phyloP scores from a whole-genome alignment of 2,888 invertebrate genomes.

The Phoenoteleia sp. region DNA sequence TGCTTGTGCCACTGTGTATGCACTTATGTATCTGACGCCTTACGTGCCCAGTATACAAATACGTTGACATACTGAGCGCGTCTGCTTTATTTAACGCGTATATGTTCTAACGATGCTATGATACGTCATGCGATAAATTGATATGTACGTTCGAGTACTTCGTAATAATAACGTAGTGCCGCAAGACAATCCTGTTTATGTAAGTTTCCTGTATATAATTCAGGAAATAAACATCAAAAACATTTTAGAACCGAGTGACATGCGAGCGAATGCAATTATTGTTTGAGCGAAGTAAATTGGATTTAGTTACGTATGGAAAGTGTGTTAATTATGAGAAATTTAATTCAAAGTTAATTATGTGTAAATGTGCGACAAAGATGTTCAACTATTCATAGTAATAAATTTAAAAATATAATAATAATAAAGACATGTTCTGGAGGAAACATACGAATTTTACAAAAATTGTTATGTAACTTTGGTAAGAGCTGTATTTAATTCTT shows the following conservation, averaged over 20 bases:
- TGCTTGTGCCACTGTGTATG: slow-evolving; percentile 22
- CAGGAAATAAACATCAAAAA: slow-evolving; percentile 58
- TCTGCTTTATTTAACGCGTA: slow-evolving; percentile 60
- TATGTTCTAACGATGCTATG: slow-evolving; percentile 49
- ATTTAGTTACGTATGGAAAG: slow-evolving; percentile 10
- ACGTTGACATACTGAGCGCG: slow-evolving; percentile 33
- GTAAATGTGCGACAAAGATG: background rate
- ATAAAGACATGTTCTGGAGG: no score
- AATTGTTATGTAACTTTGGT: no score
- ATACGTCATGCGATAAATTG: slow-evolving; percentile 69
- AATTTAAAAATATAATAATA: no score
- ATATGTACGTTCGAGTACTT: slow-evolving; percentile 56
- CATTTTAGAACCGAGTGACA: slow-evolving; percentile 44
- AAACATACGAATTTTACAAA: no score
- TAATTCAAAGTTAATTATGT: slow-evolving; percentile 22
- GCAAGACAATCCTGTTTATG: slow-evolving; percentile 55
- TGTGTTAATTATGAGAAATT: no score
- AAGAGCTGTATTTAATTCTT: no score
- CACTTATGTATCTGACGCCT: slow-evolving; percentile 45
- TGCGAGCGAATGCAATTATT: slow-evolving; percentile 43
- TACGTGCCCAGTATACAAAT: slow-evolving; percentile 60
- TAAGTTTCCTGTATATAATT: slow-evolving; percentile 52
- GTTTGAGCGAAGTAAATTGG: slow-evolving; percentile 13
- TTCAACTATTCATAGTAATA: background rate
- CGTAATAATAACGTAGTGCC: slow-evolving; percentile 45